These are phyloP conservation scores for Lissonota sp. DNA, from an alignment of 2,888 invertebrate species.

Conservation along the genomic window DNA sequence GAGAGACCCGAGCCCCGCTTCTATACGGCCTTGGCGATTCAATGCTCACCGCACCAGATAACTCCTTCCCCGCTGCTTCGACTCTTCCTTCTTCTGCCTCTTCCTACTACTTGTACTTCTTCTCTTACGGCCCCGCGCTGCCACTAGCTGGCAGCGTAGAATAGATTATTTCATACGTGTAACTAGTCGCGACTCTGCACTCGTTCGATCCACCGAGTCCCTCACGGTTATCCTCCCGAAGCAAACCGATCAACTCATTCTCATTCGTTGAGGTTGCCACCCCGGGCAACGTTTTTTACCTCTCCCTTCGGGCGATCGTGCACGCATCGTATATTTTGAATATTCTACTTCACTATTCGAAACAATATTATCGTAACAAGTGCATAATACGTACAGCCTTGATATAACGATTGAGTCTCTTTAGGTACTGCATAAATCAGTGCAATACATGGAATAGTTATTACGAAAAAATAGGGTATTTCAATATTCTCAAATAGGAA, in stretches of 20 bases:
- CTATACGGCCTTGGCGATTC: constrained; percentile 82
- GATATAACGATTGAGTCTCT: background rate
- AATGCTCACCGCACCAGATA: constrained; percentile 82
- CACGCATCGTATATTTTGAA: constrained; percentile 11
- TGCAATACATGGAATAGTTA: too few species aligned
- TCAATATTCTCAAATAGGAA: too few species aligned
- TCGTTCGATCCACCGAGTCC: constrained; percentile 53
- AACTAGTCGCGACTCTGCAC: constrained; percentile 75
- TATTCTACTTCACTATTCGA: constrained; percentile 3
- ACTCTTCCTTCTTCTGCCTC: constrained; percentile 41
- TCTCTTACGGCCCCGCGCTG: constrained; percentile 56
- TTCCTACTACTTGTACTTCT: constrained; percentile 48
- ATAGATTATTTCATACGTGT: constrained; percentile 83
- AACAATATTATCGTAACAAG: constrained; percentile 6
- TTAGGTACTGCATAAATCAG: too few species aligned
- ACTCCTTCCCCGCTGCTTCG: constrained; percentile 73
- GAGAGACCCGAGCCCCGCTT: constrained; percentile 68
- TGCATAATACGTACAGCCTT: background rate
- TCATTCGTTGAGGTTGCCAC: constrained; percentile 55
- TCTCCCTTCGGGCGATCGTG: constrained; percentile 14
- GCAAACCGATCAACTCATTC: constrained; percentile 40
- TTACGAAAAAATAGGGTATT: too few species aligned
- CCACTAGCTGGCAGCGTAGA: constrained; percentile 73
- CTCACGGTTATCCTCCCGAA: constrained; percentile 41
- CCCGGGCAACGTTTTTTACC: constrained; percentile 29